phyloP scores from a whole-genome alignment of 2,113 vertebrate species.

The Megaceryle torquata region DNA sequence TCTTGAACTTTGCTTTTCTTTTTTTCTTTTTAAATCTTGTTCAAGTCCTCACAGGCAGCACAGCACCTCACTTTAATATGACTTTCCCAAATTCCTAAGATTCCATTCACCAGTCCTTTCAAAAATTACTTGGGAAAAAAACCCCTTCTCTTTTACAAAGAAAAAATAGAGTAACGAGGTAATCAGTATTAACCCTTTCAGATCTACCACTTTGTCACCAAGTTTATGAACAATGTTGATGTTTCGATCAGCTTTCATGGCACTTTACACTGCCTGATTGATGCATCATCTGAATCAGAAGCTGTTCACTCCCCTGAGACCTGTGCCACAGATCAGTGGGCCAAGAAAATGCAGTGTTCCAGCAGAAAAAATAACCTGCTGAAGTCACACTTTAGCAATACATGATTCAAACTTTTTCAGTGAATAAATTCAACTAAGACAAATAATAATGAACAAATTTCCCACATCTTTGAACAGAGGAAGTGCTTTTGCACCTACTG shows the following conservation, averaged over 20 bases:
- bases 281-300: background rate
- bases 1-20: background rate
- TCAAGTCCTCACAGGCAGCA: fast-evolving
- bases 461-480: background rate
- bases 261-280: background rate
- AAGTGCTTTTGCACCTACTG: background rate
- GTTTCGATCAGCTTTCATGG: background rate
- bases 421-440: background rate
- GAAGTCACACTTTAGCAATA: background rate
- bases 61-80: background rate
- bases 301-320: background rate
- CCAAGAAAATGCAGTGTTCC: background rate
- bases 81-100: background rate
- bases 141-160: background rate
- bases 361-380: background rate
- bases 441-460: background rate
- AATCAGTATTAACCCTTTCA: background rate
- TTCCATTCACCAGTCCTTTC: background rate
- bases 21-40: background rate
- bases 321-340: background rate
- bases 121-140: background rate
- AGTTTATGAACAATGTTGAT: background rate
- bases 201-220: background rate
- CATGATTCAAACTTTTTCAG: background rate
- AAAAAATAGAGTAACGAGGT: background rate